Percentiles rank a stretch among this genome's conserved stretches.
phyloP scores from a whole-genome alignment of 2,888 invertebrate species.

The Xestoiulus laeticollis region DNA sequence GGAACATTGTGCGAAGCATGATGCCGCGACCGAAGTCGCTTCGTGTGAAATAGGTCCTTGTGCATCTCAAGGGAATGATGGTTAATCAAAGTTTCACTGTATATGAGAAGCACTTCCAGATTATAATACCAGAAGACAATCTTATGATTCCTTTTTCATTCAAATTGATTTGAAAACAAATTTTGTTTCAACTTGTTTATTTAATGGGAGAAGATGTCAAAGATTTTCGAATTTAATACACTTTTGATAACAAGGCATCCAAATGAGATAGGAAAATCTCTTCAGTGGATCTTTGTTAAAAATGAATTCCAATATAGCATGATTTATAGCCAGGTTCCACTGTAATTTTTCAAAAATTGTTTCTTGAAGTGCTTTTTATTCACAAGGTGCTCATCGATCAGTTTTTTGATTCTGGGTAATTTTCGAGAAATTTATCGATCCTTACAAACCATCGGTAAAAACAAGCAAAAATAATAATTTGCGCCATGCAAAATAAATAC shows the following conservation, averaged over 20 bases:
- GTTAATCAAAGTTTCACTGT: too few relatives aligned
- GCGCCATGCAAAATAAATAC: neutral
- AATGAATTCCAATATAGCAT: neutral
- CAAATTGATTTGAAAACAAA: neutral
- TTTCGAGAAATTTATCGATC: neutral
- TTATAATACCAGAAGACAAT: too few relatives aligned
- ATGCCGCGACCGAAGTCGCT: too few relatives aligned
- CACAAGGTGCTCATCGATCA: neutral
- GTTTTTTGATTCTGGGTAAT: neutral
- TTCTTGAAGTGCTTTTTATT: neutral
- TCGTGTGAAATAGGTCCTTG: too few relatives aligned
- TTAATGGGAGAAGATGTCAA: neutral
- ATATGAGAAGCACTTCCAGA: too few relatives aligned
- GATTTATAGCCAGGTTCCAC: neutral
- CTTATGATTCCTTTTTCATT: too few relatives aligned
- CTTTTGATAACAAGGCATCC: neutral
- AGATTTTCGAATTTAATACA: neutral
- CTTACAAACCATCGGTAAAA: neutral
- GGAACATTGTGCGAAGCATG: too few relatives aligned
- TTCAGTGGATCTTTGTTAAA: neutral
- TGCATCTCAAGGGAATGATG: too few relatives aligned
- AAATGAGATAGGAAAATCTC: neutral
- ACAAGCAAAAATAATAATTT: neutral
- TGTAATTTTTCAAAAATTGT: neutral
- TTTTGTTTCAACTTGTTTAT: neutral